Base-by-base conservation (phyloP, 2,888 invertebrate species). In the Pinctada fucata region DNA sequence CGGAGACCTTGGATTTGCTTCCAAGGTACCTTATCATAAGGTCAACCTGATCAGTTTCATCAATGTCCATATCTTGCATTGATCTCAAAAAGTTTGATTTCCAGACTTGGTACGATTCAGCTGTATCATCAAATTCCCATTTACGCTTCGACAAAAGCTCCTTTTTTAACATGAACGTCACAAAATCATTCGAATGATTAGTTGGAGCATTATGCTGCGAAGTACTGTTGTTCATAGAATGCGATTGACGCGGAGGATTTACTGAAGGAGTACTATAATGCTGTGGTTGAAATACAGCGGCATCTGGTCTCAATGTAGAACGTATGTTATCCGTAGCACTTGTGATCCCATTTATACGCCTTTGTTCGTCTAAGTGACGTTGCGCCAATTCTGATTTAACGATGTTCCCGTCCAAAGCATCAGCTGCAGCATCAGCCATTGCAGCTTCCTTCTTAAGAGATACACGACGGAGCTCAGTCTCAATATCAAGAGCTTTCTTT, bases 11-110 rank as follows among this genome's bases (percentile, higher is more conserved):
- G 6, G 58, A 58, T 13, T 58, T 52, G 10, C 58, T 52, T 5
- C 58, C 58, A 58, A 58, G 58, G 58, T 58, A 58, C 64, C 68
- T 65, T 51, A 50, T 58, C 10, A 63, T 76, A 49, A n/a, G 79
- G 76, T 2, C 68, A 2, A 45, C 2, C 47, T 68, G 68, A 47
- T 68, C 68, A 47, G 68, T 68, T 68, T 68, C 2, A 47, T 68
- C 68, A n/a, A 68, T 47, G 13, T 68, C 45, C 68, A 68, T 68
- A 68, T 68, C 68, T 45, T 47, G 16, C 68, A 68, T 68, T 2
- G 68, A 68, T 68, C 68, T 16, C 68, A 68, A 68, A 68, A 68
- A 3, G 13, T 58, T 58, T 5, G 10, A 8, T 52, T 5, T 5
- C 58, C 58, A 52, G n/a, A n/a, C n/a, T n/a, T n/a, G n/a, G n/a